Evolutionary conservation across 2,113 vertebrate genomes (phyloP).

Genomic region (Siniperca knerii): DNA sequence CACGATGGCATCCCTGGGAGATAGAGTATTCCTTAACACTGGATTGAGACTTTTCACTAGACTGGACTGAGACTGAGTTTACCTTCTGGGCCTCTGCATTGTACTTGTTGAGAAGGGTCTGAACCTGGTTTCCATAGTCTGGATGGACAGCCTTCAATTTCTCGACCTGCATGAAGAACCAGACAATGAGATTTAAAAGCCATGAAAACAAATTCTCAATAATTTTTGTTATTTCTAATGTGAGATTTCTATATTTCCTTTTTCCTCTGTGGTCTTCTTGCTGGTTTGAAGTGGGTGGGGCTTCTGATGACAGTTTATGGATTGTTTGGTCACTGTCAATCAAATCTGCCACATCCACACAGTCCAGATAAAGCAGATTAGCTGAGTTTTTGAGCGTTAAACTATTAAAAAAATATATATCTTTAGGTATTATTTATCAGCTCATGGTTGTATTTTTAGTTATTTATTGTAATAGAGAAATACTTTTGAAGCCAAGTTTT

Average conservation of each 20-base stretch:
- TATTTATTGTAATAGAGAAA: neutral
- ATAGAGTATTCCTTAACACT: neutral
- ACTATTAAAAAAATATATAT: neutral
- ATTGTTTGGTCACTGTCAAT: conserved; percentile 1
- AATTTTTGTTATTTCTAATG: too few relatives aligned
- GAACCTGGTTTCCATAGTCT: conserved; percentile 88
- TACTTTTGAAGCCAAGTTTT: neutral
- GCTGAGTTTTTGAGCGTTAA: neutral
- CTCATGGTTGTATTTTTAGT: neutral
- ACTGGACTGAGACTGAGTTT: conserved; percentile 1
- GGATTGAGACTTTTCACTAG: neutral
- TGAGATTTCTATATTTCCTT: neutral
- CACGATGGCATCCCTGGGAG: too few relatives aligned
- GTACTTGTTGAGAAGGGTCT: conserved; percentile 88
- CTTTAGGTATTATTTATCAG: too few relatives aligned
- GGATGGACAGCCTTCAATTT: conserved; percentile 89
- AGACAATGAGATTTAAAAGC: neutral
- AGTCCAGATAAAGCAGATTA: neutral
- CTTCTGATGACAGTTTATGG: neutral
- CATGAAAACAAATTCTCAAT: neutral
- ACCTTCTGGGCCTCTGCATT: conserved; percentile 88
- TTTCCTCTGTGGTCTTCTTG: neutral
- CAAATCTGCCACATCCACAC: neutral
- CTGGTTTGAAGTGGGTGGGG: neutral
- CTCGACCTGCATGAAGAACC: conserved; percentile 85